Base-by-base conservation (phyloP, 2,888 invertebrate species). In the Odontothrips loti region DNA sequence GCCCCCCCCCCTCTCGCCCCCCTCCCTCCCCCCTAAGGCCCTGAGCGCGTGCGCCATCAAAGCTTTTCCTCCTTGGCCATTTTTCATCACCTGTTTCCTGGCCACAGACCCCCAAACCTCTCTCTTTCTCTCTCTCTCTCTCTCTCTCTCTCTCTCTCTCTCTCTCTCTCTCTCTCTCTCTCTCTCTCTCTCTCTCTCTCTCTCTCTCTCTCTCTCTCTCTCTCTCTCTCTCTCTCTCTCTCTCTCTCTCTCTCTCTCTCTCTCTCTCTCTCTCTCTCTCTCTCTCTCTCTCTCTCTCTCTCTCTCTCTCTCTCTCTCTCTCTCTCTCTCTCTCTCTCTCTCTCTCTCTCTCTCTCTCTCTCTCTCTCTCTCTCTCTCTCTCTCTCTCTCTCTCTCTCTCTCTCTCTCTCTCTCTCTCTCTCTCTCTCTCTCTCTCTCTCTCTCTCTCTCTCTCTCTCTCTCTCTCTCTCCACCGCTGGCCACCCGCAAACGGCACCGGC, bases 101-200 rank as follows among this genome's bases (percentile, higher is more conserved):
- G 29, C 78, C n/a, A 6, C 47, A 80, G 51, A 68, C 8, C 11
- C 80, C 80, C 79, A n/a, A n/a, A n/a, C 80, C 81, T 81, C 80
- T 80, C 80, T 34, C 80, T 43, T 23, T 4, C 79, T 6, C 79
- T 81, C 8, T 34, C 75, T 6, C 43, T 80, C 43, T 81, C 81
- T 80, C 80, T 81, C 80, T 80, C 27, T 34, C 80, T 80, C 15
- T 80, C 23, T 79, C 34, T 43, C 68, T 80, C 79, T 29, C 34
- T 78, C 20, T 79, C 81, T 78, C 10, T 78, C 75, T 80, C 34
- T 80, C 68, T 78, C 27, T 80, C 68, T 80, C 79, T 78, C 81
- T 80, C 10, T 80, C 80, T 79, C 78, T 63, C 78, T 29, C 80
- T 79, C 79, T 79, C 79, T 79, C 79, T 79, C 79, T 79, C 79